Evolutionary conservation across 2,888 invertebrate species (phyloP).

Genomic region (Achlya flavicornis): DNA sequence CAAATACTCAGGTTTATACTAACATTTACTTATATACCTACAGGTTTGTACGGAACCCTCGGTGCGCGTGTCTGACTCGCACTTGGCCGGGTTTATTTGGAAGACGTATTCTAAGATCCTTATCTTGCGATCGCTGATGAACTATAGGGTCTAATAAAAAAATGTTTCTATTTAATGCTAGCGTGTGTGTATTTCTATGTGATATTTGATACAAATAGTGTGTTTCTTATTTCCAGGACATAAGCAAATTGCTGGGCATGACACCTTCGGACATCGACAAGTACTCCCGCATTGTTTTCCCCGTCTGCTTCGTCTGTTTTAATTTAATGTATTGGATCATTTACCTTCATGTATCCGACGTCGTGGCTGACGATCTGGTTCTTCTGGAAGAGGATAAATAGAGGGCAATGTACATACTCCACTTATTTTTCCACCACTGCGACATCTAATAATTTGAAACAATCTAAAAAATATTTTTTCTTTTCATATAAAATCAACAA

Average conservation of each 20-base stretch:
- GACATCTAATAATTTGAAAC: constrained; percentile 72
- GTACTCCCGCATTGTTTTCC: constrained; percentile 98
- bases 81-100: no score
- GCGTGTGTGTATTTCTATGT: no score
- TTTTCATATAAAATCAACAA: neutral
- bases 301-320: constrained; percentile 99
- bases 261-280: constrained; percentile 99
- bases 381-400: constrained; percentile 87
- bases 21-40: no score
- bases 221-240: constrained; percentile 84
- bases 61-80: no score
- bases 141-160: no score
- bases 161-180: no score
- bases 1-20: no score
- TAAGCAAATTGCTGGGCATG: constrained; percentile 95
- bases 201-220: constrained; percentile 8
- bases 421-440: constrained; percentile 67
- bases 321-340: constrained; percentile 99
- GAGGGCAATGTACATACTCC: constrained; percentile 66
- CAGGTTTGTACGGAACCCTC: no score
- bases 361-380: constrained; percentile 96
- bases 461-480: constrained; percentile 8
- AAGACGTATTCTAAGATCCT: no score
- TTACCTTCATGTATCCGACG: constrained; percentile 97
- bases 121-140: no score